Evolutionary conservation across 2,888 invertebrate species (phyloP).

Genomic region (Eugnorisma glareosa): DNA sequence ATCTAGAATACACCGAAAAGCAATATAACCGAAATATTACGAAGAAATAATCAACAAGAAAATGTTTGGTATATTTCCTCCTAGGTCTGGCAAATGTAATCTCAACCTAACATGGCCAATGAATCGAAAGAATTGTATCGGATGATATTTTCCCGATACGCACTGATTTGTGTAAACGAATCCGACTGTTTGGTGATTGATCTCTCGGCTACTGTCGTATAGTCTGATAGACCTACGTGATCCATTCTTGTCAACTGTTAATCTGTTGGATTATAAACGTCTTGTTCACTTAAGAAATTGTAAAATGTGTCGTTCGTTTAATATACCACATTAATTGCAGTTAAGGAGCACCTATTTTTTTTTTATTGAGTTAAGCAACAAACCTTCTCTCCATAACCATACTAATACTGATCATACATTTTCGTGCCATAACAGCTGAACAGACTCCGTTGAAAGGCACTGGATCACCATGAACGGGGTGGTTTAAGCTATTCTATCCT

Average conservation of each 20-base stretch:
- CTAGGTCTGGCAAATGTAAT: constrained; percentile 57
- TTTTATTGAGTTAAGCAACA: neutral
- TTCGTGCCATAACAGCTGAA: neutral
- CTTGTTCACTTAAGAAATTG: neutral
- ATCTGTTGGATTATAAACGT: neutral
- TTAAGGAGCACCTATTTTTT: neutral
- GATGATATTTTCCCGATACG: constrained; percentile 64
- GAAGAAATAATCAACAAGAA: constrained; percentile 41
- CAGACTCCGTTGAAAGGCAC: neutral
- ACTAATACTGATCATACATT: neutral
- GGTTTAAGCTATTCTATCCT: neutral
- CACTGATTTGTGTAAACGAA: constrained; percentile 67
- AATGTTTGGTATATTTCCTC: constrained; percentile 43
- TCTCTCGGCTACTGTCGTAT: constrained; percentile 38
- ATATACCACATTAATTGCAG: neutral
- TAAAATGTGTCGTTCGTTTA: neutral
- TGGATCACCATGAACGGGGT: neutral
- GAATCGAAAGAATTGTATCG: constrained; percentile 68
- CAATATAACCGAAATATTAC: constrained; percentile 17
- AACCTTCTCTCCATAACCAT: neutral
- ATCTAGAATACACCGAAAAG: constrained; percentile 23
- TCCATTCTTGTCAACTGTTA: neutral
- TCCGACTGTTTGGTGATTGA: constrained; percentile 63
- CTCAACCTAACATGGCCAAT: constrained; percentile 60
- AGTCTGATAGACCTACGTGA: constrained; percentile 12